Evolutionary conservation across 2,888 invertebrate species (phyloP), one percentile per base, ranked within the genome.

Genomic region (Hipparchia semele): DNA sequence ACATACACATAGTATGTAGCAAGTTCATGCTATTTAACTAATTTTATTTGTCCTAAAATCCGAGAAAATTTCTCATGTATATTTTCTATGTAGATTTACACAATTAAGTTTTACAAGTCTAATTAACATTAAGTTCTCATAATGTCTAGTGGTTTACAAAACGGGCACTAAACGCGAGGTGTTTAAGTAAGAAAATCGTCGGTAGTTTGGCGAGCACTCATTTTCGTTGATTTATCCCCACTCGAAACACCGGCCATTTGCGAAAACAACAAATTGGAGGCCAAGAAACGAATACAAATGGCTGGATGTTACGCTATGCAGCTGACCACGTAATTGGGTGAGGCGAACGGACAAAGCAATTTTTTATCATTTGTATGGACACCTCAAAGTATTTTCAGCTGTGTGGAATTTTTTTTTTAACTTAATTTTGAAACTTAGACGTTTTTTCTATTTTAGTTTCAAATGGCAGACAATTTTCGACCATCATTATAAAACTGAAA

Each of bases 291-390:
- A 68, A 64, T 68, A 72, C 68, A 72, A 72, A 72, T 68, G 72
- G 62, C 33, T 72, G 68, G 58, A 72, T 58, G 64, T 64, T 56
- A 46, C 70, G 56, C 68, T 72, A 72, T 72, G 72, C 72, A 72
- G 72, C 72, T 72, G 64, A 72, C 72, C 72, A 64, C 68, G 68
- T 72, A 72, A 72, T 72, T 72, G 68, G 72, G 64, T 59, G 68
- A 68, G 72, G 62, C 72, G 23, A 46, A 72, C 64, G 45, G 64
- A 72, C 68, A 56, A 56, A 59, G 62, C 60, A 49, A 46, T 59
- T 66, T 73, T 65, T 65, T 64, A 71, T 56, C 49, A 64, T 65
- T 39, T 23, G 10, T 60, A 60, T 33, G 23, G 56, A 46, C 65
- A 49, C 56, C 46, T 65, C 56, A 33, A 33, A 51, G 10, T 10